Evolutionary conservation across 2,888 invertebrate species (phyloP).

Genomic region (Schrankia costaestrigalis): DNA sequence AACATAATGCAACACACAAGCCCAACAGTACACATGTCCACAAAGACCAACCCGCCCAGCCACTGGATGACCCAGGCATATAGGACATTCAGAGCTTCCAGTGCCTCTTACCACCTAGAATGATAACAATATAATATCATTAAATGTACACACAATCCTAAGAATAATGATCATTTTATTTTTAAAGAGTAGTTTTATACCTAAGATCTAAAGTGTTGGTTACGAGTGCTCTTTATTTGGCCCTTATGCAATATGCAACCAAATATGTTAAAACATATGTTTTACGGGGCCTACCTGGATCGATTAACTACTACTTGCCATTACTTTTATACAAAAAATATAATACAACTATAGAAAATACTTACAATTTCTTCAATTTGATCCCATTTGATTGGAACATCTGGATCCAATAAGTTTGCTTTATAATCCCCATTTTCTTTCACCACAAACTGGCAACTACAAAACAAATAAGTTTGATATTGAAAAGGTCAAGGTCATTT

Average conservation of each 20-base stretch:
- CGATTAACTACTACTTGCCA: no score
- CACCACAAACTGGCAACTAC: conserved; percentile 97
- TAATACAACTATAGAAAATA: conserved; percentile 22
- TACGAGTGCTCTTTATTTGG: no score
- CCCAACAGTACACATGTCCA: conserved; percentile 98
- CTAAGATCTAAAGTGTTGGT: no score
- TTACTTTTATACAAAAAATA: not conserved
- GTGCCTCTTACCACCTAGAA: conserved; percentile 63
- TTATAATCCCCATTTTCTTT: conserved; percentile 89
- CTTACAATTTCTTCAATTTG: conserved; percentile 95
- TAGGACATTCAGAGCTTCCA: conserved; percentile 86
- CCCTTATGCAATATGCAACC: no score
- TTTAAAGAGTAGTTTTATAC: no score
- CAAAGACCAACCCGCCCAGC: conserved; percentile 96
- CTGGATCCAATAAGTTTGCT: conserved; percentile 90
- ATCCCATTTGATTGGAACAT: conserved; percentile 94
- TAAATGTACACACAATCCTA: no score
- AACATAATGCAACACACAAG: conserved; percentile 95
- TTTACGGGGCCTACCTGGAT: no score
- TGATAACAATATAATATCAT: not conserved
- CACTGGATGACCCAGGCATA: conserved; percentile 92
- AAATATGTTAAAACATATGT: no score
- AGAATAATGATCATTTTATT: not conserved
- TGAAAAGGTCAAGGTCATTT: conserved; percentile 1
- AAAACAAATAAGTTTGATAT: conserved; percentile 19